Base-by-base conservation (phyloP, 2,113 vertebrate genomes). In the Ochotona princeps region DNA sequence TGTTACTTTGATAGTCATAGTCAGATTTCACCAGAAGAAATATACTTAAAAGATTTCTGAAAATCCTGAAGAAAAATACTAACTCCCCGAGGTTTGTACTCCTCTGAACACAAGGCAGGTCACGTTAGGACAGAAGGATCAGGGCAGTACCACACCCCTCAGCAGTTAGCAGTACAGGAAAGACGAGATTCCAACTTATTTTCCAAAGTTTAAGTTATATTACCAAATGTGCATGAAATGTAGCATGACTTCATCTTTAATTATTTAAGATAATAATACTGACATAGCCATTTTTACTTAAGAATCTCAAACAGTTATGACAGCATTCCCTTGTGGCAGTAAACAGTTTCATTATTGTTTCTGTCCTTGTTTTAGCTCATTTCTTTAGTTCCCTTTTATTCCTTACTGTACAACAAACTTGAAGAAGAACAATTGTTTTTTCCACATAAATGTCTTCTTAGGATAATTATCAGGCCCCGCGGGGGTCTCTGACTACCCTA, bases 391-490 rank as follows among this genome's bases (percentile, higher is more conserved):
- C 25, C 60, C 72, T 95, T 86, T 89, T 69, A 83, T 92, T 91
- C 91, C 78, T 73, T 87, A 96, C 88, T 89, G 91, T 96, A 82
- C 73, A 87, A 78, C 14, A n/a, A 49, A 17, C 73, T 82, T 66
- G 70, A 92, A 92, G 65, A 95, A 94, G 74, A 87, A 7, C 1
- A 9, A 66, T 90, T 82, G 74, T 76, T 92, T 78, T 44, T 44
- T 93, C 83, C 79, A 60, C 20, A 14, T 67, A 78, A 94, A 85
- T 80, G 73, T 94, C 92, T 94, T 90, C 81, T 96, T 92, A 75
- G 57, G 82, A 65, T 83, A 92, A 91, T 95, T 83, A 79, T 57
- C 51, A 73, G 25, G 38, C 25, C 85, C 65, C 67, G 7, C 47
- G 30, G 23, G 84, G 60, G 73, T n/a, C 63, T 85, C 47, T 87